phyloP scores from a whole-genome alignment of 2,797 vertebrate species.

The Acestrorhynchus altus region DNA sequence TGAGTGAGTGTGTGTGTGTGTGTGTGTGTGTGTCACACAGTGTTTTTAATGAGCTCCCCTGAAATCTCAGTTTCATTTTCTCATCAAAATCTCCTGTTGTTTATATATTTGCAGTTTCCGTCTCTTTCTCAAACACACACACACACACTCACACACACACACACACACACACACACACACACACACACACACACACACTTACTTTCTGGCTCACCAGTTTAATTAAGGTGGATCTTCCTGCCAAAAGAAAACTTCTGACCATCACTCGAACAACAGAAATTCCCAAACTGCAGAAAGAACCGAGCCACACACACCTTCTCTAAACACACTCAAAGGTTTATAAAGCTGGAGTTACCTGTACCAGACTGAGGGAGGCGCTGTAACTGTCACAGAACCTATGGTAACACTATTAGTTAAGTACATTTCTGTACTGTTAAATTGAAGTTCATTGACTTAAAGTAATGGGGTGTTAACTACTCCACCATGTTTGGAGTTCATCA shows the following conservation, averaged over 20 bases:
- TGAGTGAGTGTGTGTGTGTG: neutral
- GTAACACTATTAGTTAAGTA: too few species aligned
- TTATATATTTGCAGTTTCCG: slow-evolving; percentile 49
- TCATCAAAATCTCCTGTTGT: slow-evolving; percentile 58
- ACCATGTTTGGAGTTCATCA: too few species aligned
- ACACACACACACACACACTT: neutral
- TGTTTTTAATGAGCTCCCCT: slow-evolving; percentile 82
- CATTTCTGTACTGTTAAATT: too few species aligned
- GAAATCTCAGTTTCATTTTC: slow-evolving; percentile 74
- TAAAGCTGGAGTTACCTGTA: too few species aligned
- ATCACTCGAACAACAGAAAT: neutral
- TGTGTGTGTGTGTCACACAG: slow-evolving; percentile 69
- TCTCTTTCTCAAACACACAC: neutral
- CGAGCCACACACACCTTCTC: neutral
- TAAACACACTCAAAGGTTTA: neutral
- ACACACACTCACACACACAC: neutral
- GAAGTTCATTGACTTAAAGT: too few species aligned
- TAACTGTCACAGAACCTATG: too few species aligned
- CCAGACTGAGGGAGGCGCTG: too few species aligned
- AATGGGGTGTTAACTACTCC: too few species aligned
- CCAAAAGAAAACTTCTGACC: neutral
- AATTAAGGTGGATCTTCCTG: neutral
- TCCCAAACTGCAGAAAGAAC: neutral
- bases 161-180: neutral
- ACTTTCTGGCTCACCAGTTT: neutral